Base-by-base conservation (phyloP, 1,140 invertebrate species). In the Aleiodes sp. region DNA sequence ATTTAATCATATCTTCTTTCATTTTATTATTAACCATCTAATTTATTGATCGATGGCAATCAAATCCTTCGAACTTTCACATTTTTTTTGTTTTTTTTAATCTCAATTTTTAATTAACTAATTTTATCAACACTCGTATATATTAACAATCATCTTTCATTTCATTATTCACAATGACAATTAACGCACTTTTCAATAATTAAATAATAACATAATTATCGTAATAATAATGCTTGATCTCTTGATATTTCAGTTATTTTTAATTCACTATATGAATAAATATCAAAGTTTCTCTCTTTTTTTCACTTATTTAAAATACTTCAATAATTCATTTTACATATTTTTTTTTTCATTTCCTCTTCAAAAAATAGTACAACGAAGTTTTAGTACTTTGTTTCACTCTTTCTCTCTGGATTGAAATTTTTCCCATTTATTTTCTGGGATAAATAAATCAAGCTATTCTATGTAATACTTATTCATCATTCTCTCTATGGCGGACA, bases 91-190 rank as follows among this genome's bases (percentile, higher is more conserved):
- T 10, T 65, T 65, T 28, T 46, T 16, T 33, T 39, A 59, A 63
- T 68, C 24, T 24, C 35, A 70, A 21, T 24, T 56, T 62, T 65
- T 41, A 71, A 66, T 65, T 59, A 46, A 19, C 43, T 46, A 28
- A 57, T 64, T n/a, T 63, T 63, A 65, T 71, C 65, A 68, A 71
- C 65, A 41, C 61, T 71, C 46, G 64, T 35, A 52, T 71, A 71
- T 71, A 67, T 65, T 67, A 70, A 70, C 68, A 71, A 71, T 24
- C 60, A 67, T 66, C 64, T 70, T 60, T 66, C 52, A 29, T 57
- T 12, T 28, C 21, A 57, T 57, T 57, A 26, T n/a, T 57, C 26
- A 57, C 26, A 57, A 12, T 67, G 57, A 57, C 39, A 35, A 64
- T 21, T 39, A 60, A 62, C 59, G 60, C 46, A 31, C 39, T 61